phyloP scores from a whole-genome alignment of 2,888 invertebrate genomes.

The Drosophila fulvimacula region DNA sequence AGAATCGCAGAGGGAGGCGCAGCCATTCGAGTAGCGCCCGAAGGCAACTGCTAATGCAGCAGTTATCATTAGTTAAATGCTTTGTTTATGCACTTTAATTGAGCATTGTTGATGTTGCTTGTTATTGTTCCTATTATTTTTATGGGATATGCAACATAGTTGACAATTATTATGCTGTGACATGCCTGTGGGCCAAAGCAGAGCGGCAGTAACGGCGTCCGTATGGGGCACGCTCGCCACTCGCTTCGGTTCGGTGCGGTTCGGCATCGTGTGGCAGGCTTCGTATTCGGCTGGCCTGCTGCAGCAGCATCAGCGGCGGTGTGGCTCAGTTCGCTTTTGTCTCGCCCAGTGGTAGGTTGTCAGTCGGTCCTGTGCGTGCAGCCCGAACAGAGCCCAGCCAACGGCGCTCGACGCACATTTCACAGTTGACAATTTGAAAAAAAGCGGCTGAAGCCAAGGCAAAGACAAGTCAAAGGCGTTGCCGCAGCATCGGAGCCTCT shows the following conservation, averaged over 20 bases:
- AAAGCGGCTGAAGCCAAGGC: neutral
- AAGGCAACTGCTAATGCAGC: neutral
- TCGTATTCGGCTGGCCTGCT: slow-evolving; percentile 23
- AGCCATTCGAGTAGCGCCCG: neutral
- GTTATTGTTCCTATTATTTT: neutral
- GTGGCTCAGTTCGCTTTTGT: slow-evolving; percentile 62
- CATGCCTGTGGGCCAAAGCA: slow-evolving; percentile 8
- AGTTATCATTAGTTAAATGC: neutral
- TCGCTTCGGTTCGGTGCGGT: slow-evolving; percentile 7
- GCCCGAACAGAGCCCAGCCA: slow-evolving; percentile 9
- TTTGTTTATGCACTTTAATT: slow-evolving; percentile 11
- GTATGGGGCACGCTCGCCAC: neutral
- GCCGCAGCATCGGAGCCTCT: slow-evolving; percentile 1
- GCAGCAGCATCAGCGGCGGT: slow-evolving; percentile 53
- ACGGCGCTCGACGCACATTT: slow-evolving; percentile 26
- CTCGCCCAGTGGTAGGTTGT: slow-evolving; percentile 69
- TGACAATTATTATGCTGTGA: slow-evolving; percentile 8
- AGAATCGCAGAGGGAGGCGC: neutral
- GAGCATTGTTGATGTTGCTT: neutral
- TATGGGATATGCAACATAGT: neutral
- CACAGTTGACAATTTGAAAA: slow-evolving; percentile 61
- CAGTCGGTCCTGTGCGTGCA: slow-evolving; percentile 15
- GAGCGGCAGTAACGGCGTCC: slow-evolving; percentile 3
- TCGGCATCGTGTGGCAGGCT: slow-evolving; percentile 14
- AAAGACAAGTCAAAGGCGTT: slow-evolving; percentile 16